These are phyloP conservation scores for Oceanodroma leucorhoa DNA, from an alignment of 2,797 vertebrate species.

Conservation along the genomic window DNA sequence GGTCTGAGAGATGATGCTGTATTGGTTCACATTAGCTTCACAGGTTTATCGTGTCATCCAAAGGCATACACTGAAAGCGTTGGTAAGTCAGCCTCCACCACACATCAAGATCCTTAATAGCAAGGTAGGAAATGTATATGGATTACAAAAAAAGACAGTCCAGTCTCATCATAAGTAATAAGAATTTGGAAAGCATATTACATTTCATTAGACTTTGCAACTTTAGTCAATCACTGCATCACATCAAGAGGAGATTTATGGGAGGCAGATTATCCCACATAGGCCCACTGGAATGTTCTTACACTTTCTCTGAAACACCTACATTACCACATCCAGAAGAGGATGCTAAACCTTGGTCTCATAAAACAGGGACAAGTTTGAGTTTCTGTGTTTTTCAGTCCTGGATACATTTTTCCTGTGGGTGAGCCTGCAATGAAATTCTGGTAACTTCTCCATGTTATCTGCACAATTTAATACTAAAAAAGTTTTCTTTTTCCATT, in stretches of 20 bases:
- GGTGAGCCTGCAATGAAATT: background rate
- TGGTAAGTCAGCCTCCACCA: background rate
- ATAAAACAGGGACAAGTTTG: background rate
- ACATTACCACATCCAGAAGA: background rate
- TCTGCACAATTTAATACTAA: background rate
- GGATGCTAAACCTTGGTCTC: background rate
- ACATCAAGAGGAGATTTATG: background rate
- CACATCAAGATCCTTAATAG: background rate
- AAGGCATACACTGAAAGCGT: background rate
- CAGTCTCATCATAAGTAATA: background rate
- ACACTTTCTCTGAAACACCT: background rate
- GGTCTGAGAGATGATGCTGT: background rate
- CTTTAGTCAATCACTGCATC: background rate
- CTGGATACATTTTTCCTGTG: background rate
- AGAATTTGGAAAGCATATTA: background rate
- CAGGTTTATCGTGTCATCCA: background rate
- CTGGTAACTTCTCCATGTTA: background rate
- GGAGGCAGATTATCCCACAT: background rate
- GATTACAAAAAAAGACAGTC: background rate
- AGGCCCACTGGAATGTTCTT: background rate
- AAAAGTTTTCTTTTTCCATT: background rate
- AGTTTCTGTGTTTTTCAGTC: background rate
- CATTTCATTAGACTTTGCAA: background rate
- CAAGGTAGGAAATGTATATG: background rate
- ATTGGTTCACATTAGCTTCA: background rate